Percentiles rank a stretch among this genome's conserved stretches.
These are phyloP conservation scores for Leptopilina drosophilae DNA, from an alignment of 2,888 invertebrate species.

Conservation along the genomic window DNA sequence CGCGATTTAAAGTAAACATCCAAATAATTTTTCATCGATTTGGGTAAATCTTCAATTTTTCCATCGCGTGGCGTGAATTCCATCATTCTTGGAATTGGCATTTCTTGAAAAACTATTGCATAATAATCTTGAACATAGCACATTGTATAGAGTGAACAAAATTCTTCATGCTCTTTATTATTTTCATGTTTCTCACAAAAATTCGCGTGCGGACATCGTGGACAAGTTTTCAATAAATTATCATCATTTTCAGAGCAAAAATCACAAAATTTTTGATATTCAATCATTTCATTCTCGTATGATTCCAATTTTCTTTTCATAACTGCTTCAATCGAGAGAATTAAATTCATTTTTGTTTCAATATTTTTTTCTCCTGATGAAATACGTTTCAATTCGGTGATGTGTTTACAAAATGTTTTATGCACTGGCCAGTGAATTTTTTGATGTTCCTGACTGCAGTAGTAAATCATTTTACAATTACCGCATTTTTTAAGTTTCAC, in stretches of 20 bases:
- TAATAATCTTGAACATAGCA: background rate
- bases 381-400: background rate
- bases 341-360: background rate
- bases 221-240: background rate
- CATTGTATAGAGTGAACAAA: background rate
- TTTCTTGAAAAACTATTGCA: background rate
- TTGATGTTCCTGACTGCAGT: conserved; percentile 24
- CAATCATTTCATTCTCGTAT: conserved; percentile 37
- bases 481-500: conserved; percentile 21
- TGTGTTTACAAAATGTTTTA: conserved; percentile 7
- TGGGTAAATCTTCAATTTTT: background rate
- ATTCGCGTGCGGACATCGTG: background rate
- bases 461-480: conserved; percentile 27
- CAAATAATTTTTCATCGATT: background rate
- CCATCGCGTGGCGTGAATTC: background rate
- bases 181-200: background rate
- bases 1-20: background rate
- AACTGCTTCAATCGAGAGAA: background rate
- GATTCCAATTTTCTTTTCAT: conserved; percentile 1
- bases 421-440: conserved; percentile 3
- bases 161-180: background rate
- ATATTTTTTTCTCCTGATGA: background rate
- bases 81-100: background rate
- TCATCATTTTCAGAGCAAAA: conserved; percentile 6
- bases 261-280: conserved; percentile 31